Conservation (phyloP, 1,140 invertebrate species). For the Panagrolaimus sp. region DNA sequence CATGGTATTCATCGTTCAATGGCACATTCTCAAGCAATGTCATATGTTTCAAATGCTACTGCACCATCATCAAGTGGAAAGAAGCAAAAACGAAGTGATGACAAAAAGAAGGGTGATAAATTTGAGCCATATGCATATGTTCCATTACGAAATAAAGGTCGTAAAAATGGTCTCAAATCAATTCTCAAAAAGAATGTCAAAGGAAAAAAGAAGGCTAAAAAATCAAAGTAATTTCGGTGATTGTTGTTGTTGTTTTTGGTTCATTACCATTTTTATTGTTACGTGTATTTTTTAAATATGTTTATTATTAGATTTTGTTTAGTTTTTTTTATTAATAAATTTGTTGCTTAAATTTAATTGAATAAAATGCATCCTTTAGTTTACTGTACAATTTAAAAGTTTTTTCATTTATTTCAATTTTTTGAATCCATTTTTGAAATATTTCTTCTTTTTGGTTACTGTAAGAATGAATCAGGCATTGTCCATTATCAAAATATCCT, state of each 20-base stretch:
- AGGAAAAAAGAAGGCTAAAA: background rate
- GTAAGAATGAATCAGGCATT: too few species aligned
- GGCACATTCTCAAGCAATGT: background rate
- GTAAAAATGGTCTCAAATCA: background rate
- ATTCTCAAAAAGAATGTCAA: conserved; percentile 1
- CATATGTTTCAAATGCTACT: background rate
- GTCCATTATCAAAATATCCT: too few species aligned
- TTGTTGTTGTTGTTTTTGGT: background rate
- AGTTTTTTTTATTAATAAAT: too few species aligned
- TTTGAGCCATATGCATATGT: conserved; percentile 18
- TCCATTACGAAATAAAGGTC: conserved; percentile 14
- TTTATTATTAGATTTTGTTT: too few species aligned
- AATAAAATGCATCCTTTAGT: too few species aligned
- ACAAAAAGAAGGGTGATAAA: conserved; percentile 21
- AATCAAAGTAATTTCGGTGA: background rate
- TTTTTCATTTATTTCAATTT: too few species aligned
- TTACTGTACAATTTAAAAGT: too few species aligned
- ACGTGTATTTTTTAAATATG: too few species aligned
- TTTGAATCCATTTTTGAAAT: too few species aligned
- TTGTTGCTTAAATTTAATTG: too few species aligned
- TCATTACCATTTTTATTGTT: too few species aligned
- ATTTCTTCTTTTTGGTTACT: too few species aligned
- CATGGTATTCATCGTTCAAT: conserved; percentile 12
- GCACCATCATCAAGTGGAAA: conserved; percentile 9
- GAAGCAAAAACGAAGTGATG: background rate